Base-by-base conservation (phyloP, 2,113 vertebrate species). In the Greenwoodochromis staneri region DNA sequence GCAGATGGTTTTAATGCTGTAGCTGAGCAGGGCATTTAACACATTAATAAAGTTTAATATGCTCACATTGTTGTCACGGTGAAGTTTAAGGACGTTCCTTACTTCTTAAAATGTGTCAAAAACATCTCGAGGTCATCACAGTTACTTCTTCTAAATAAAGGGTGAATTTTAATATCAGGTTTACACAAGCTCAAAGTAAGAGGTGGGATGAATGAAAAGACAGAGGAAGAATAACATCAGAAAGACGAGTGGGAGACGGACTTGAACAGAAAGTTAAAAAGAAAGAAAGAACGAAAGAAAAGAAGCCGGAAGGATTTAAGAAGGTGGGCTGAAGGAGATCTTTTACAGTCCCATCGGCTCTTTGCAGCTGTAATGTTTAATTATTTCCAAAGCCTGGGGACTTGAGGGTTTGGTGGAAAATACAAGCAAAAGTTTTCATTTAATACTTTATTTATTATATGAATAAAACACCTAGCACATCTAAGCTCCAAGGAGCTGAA, bases 91-190 rank as follows among this genome's bases (percentile, higher is more conserved):
- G 27, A 31, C 10, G 3, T 51, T 51, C 10, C 73, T 78, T 78
- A 78, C 71, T 78, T 78, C 42, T 51, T 78, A 49, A 78, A 31
- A 78, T 51, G 45, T 78, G 73, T 78, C 73, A 78, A 51, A 78
- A 78, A 51, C 45, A 51, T 78, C 42, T 49, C 3, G 24, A 78
- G 73, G 73, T 78, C 73, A 78, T 78, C 45, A 34, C 73, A 2
- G 73, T 51, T 19, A 42, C 16, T 45, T 29, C 13, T 45, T 45
- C 10, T 9, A 12, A 54, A 27, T 29, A 36, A 81, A 81, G 36
- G 87, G 87, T 89, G 88, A 45, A 81, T 92, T 69, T 92, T 92
- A 51, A 89, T 63, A 83, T 19, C 85, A 83, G 31, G 81, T 87
- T 88, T 85, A 63, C 84, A 88, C 11, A 3, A 51, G 7, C 54